These are phyloP conservation scores for Apeltes quadracus DNA, from an alignment of 2,113 vertebrate genomes.

Conservation along the genomic window DNA sequence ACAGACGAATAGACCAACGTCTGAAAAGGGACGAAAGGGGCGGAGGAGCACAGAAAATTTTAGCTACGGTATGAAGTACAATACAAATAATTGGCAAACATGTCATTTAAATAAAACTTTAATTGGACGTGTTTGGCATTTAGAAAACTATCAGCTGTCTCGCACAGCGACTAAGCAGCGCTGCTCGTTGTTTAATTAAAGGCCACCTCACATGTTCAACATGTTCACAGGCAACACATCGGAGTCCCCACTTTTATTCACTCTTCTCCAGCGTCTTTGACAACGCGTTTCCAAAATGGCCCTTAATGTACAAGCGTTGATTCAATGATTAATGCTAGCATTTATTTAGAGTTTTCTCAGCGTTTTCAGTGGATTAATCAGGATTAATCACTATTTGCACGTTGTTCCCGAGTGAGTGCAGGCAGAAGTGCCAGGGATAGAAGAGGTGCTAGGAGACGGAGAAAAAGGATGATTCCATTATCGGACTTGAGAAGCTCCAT, in stretches of 20 bases:
- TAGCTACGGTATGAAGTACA: no score
- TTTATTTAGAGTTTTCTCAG: no score
- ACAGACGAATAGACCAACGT: constrained; percentile 7
- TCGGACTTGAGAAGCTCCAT: no score
- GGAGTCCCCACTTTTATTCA: background rate
- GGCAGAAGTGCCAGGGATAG: no score
- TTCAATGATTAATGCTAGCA: background rate
- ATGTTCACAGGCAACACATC: background rate
- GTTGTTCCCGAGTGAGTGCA: no score
- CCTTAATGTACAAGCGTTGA: background rate
- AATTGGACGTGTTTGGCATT: constrained; percentile 7
- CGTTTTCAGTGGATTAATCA: no score
- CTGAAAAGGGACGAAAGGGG: constrained; percentile 20
- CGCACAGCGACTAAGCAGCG: background rate
- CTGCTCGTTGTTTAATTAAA: background rate
- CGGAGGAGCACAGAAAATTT: constrained; percentile 11
- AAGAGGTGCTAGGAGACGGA: no score
- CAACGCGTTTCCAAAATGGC: background rate
- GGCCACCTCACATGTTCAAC: constrained; percentile 16
- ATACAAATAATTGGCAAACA: no score
- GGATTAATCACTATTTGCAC: no score
- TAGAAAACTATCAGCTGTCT: background rate
- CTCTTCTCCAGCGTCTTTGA: background rate
- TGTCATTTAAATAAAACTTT: no score
- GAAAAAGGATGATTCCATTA: no score